Base-by-base conservation (phyloP, 2,113 vertebrate species). In the Podocnemis expansa region DNA sequence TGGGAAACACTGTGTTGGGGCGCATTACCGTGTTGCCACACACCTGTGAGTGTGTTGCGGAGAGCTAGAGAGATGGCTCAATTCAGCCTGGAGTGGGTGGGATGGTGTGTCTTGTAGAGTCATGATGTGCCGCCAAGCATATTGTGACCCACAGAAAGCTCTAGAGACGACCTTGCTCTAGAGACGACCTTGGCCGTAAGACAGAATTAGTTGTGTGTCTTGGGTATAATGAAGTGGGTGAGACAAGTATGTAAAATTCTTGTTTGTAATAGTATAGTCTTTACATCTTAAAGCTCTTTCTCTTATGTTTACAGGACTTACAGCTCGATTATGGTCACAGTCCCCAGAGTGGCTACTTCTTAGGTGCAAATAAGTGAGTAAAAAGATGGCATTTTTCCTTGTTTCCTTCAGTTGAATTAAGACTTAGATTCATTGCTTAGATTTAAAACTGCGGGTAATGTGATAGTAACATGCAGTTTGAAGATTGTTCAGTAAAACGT, bases 341-440 rank as follows among this genome's bases (percentile, higher is more conserved):
- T 96, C 98, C 98, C 84, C 98, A 98, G 73, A 97, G 98, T 94
- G 97, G 97, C 94, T 99, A 98, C 97, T 98, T 99, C 16, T 95
- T 99, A 95, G 99, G 99, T 97, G 98, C 98, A 98, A 99, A 99
- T 98, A 99, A 99, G 99, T 99, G 98, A 99, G 99, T 98, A 97
- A 97, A n/a, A 92, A 70, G 80, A 7, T 0, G 13, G 5, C 16
- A 12, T 82, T 90, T 93, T 89, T n/a, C n/a, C 19, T 43, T 82
- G 16, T 89, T 75, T 80, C 85, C 45, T 91, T 91, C 54, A 94
- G 58, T 87, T 88, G 11, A 73, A 83, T 94, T 8, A 70, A 63
- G 19, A 78, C 63, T 70, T 38, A 38, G 38, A 38, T 70, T 70
- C 34, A n/a, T 21, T 79, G 10, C 55, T 97, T 89, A 90, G 83